phyloP scores from a whole-genome alignment of 2,797 vertebrate species.

The Acipenser oxyrinchus region DNA sequence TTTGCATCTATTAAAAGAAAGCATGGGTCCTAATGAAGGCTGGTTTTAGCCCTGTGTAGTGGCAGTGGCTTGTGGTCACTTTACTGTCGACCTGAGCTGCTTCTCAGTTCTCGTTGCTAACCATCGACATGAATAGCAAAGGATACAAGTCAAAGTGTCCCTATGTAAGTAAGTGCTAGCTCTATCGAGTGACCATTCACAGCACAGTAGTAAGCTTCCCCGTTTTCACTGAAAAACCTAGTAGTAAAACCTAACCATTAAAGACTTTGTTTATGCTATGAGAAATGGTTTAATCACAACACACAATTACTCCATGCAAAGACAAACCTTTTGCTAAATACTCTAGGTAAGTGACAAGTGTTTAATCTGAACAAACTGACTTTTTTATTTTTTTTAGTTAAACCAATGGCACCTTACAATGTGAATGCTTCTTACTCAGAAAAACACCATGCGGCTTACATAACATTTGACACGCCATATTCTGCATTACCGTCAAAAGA shows the following conservation, averaged over 20 bases:
- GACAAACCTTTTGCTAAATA: neutral
- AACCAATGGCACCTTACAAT: slow-evolving; percentile 43
- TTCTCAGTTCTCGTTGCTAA: too few relatives aligned
- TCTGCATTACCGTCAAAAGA: slow-evolving; percentile 1
- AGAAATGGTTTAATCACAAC: neutral
- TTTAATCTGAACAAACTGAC: neutral
- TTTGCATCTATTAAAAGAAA: too few relatives aligned
- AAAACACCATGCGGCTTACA: slow-evolving; percentile 8
- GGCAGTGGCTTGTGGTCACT: too few relatives aligned
- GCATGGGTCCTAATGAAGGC: too few relatives aligned
- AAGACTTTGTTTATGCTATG: neutral
- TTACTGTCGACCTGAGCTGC: too few relatives aligned
- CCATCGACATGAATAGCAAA: too few relatives aligned
- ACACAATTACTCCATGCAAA: neutral
- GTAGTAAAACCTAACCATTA: neutral
- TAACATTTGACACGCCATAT: slow-evolving; percentile 39
- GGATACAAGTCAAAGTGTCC: too few relatives aligned
- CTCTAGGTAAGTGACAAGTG: neutral
- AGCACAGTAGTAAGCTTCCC: too few relatives aligned
- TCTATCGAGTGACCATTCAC: too few relatives aligned
- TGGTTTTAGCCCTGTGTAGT: too few relatives aligned
- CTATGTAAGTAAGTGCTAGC: too few relatives aligned
- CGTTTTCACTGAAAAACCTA: too few relatives aligned
- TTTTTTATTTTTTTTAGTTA: slow-evolving; percentile 36
- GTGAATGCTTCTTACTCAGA: slow-evolving; percentile 25